phyloP scores from a whole-genome alignment of 2,888 invertebrate genomes.

The Arctia plantaginis region DNA sequence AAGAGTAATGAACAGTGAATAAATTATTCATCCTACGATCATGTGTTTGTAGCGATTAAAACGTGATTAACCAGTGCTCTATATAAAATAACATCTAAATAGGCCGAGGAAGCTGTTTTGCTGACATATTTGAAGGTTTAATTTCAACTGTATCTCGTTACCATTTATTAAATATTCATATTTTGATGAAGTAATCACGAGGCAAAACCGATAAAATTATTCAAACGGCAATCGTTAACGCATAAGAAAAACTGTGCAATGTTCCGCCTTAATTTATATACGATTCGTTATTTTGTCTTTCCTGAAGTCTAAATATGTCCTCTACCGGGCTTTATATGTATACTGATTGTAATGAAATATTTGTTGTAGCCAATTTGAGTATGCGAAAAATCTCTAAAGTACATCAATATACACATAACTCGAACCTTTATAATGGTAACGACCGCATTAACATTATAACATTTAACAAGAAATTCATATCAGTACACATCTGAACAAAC shows the following conservation, averaged over 20 bases:
- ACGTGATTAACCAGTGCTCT: no score
- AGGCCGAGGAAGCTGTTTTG: conserved; percentile 5
- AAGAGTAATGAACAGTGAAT: no score
- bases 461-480: neutral
- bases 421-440: no score
- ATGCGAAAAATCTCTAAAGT: neutral
- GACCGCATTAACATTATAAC: no score
- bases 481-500: no score
- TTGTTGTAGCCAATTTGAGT: neutral
- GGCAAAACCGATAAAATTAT: conserved; percentile 25
- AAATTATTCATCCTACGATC: no score
- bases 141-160: conserved; percentile 37
- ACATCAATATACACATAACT: no score
- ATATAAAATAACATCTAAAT: neutral
- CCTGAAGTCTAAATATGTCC: neutral
- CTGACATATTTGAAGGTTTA: conserved; percentile 24
- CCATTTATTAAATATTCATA: conserved; percentile 31
- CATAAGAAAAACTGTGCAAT: conserved; percentile 19
- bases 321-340: neutral
- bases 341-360: neutral
- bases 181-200: conserved; percentile 36
- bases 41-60: neutral
- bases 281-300: neutral
- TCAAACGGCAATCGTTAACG: conserved; percentile 21
- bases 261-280: conserved; percentile 27